Evolutionary conservation across 2,888 invertebrate species (phyloP), one percentile per base, ranked within the genome.

Genomic region (Xanthorhoe spadicearia): DNA sequence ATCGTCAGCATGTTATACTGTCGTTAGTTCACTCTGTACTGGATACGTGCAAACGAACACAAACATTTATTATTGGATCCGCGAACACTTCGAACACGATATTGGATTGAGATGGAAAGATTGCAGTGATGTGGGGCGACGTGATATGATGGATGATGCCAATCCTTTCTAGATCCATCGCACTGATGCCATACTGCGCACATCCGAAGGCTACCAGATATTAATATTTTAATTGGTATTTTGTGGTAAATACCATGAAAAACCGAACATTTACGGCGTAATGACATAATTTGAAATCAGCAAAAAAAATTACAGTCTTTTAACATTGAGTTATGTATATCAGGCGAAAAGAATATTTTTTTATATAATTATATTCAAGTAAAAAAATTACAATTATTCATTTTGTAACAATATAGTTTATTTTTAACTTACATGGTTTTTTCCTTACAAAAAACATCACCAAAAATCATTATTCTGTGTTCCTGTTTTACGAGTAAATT

Each of bases 81-180:
- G 74, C 74, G 78, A 77, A 78, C 77, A 77, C 74, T 74, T 71
- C 67, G 77, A 76, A 78, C 74, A 77, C 73, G 73, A 76, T 77
- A 81, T 82, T 77, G 77, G 81, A 80, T 78, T 80, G 81, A 83
- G 81, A 81, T 81, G 77, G 81, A 79, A 82, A 81, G 83, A 81
- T 82, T 80, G 81, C 74, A 73, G 70, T 81, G 82, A 83, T 76
- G 77, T 76, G 78, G 81, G 77, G 73, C 74, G 82, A 81, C 81
- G 74, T 77, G 72, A 73, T 77, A 80, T 83, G 83, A 83, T 83
- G 75, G 81, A 83, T 82, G 79, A 74, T 74, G 70, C 57, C 73
- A 80, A 83, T 81, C 80, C 80, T 76, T 82, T 79, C 73, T 73
- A 76, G 70, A 72, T 74, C 73, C 74, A 74, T 77, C 74, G 70